These are phyloP conservation scores for Eunapius fragilis DNA, from an alignment of 37 sponge, comb jelly and placozoan species.

Conservation along the genomic window DNA sequence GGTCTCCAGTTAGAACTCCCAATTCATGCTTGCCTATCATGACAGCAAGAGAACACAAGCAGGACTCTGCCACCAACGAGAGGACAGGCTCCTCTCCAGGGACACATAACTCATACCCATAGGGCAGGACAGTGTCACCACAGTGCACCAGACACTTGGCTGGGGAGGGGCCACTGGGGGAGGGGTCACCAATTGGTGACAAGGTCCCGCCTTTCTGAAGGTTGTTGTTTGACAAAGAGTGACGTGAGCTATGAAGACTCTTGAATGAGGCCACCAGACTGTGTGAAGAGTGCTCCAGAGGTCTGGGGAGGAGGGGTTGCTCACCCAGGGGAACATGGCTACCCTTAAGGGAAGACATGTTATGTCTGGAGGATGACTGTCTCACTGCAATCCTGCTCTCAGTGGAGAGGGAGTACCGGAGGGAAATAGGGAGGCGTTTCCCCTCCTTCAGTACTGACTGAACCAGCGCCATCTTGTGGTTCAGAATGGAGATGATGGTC, in stretches of 20 bases:
- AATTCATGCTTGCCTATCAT: not conserved
- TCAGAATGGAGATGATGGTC: constrained; percentile 28
- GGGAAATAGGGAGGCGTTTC: not conserved
- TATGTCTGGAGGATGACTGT: not conserved
- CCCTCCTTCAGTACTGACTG: not conserved
- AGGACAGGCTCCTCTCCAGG: constrained; percentile 8
- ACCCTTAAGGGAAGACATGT: not conserved
- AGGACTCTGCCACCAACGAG: constrained; percentile 38
- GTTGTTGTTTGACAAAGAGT: not conserved
- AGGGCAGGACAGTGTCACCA: constrained; percentile 26
- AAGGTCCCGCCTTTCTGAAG: not conserved
- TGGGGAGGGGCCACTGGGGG: not conserved
- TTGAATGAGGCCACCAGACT: constrained; percentile 38
- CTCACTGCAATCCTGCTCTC: not conserved
- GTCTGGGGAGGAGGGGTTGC: not conserved
- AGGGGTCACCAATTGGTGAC: constrained; percentile 2
- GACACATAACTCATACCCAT: constrained; percentile 60
- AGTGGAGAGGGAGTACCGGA: not conserved
- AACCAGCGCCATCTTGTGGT: constrained; percentile 21
- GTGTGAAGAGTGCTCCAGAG: not conserved
- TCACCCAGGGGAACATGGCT: not conserved
- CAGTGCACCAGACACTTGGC: constrained; percentile 47
- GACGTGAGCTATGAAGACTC: constrained; percentile 13
- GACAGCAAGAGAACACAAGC: constrained; percentile 19
- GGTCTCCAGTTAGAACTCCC: constrained; percentile 4